These are phyloP conservation scores for Saguinus imperator DNA, from an alignment of 2,113 vertebrate genomes.

Conservation along the genomic window DNA sequence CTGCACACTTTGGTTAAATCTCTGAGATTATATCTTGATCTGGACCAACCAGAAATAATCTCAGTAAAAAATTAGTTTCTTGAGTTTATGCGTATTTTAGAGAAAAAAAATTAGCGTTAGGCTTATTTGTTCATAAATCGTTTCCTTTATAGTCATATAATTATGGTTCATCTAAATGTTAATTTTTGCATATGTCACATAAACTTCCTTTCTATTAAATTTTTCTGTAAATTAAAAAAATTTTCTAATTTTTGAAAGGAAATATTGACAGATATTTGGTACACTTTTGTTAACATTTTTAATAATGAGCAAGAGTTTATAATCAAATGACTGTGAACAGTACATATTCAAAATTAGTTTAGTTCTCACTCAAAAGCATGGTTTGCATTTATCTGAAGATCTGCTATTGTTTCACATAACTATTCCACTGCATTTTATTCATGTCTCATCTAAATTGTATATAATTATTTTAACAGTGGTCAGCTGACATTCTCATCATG, in stretches of 20 bases:
- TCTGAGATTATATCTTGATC: background rate
- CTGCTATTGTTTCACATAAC: background rate
- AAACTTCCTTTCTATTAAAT: background rate
- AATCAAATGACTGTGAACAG: background rate
- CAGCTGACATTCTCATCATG: background rate
- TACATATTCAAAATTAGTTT: background rate
- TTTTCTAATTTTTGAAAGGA: background rate
- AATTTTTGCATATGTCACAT: background rate
- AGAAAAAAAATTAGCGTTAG: background rate
- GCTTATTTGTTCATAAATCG: background rate
- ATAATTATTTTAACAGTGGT: background rate
- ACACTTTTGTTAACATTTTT: background rate
- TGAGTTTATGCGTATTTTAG: too few relatives aligned
- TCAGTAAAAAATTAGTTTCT: background rate
- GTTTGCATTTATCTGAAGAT: background rate
- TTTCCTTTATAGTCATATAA: background rate
- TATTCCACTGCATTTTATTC: background rate
- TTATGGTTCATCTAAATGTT: background rate
- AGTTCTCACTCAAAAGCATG: background rate
- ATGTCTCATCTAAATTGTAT: background rate
- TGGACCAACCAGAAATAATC: background rate
- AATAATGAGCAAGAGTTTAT: background rate
- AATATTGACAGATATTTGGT: background rate
- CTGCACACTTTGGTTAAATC: background rate
- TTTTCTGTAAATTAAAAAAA: slow-evolving; percentile 21